Evolutionary conservation across 2,113 vertebrate species (phyloP).

Genomic region (Lophochroa leadbeateri): DNA sequence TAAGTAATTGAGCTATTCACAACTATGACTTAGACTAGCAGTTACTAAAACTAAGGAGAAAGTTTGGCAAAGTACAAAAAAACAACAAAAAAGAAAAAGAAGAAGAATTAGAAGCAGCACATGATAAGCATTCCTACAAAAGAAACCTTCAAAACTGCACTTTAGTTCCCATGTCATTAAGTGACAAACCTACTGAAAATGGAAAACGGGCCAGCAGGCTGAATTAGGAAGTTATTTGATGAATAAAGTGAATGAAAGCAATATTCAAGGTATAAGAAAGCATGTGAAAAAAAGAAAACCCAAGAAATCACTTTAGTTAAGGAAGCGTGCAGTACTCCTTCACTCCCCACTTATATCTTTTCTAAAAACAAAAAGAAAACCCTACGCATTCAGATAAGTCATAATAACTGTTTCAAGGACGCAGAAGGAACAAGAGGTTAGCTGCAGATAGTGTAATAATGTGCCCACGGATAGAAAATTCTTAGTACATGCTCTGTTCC

Average conservation of each 20-base stretch:
- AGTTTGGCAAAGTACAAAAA: not conserved
- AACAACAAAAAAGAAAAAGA: not conserved
- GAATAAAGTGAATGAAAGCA: not conserved
- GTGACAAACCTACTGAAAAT: not conserved
- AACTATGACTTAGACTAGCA: not conserved
- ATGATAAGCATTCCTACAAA: not conserved
- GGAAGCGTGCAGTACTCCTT: slow-evolving; percentile 29
- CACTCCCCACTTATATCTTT: slow-evolving; percentile 40
- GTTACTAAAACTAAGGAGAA: not conserved
- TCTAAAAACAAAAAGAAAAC: slow-evolving; percentile 6
- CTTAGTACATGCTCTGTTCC: not conserved
- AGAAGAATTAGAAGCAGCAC: not conserved
- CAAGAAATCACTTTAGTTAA: slow-evolving; percentile 14
- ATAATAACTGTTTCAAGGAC: slow-evolving; percentile 61
- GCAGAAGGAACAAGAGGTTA: slow-evolving; percentile 35
- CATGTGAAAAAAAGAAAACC: not conserved
- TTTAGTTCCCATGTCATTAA: not conserved
- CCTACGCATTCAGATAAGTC: slow-evolving; percentile 45
- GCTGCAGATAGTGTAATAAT: slow-evolving; percentile 32
- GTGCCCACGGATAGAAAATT: not conserved
- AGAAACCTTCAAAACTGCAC: not conserved
- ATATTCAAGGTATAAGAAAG: not conserved
- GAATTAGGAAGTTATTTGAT: not conserved
- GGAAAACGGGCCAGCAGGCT: not conserved
- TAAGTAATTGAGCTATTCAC: not conserved